Conservation (phyloP, 2,888 invertebrate species). For the Hedya salicella region DNA sequence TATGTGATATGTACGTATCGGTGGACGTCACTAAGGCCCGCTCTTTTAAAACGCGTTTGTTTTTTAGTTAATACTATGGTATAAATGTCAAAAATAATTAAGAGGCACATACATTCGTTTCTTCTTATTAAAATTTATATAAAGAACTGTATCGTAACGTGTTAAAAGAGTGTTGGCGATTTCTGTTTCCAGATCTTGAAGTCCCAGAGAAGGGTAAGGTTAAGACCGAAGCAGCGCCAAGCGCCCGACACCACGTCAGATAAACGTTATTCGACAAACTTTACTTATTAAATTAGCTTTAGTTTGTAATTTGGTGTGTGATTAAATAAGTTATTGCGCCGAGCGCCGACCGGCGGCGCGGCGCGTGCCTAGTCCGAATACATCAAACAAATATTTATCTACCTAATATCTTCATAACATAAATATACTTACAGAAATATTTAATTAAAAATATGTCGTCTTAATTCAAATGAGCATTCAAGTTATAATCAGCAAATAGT, state of each 20-base stretch:
- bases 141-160: background rate
- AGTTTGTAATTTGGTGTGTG: constrained; percentile 82
- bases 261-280: constrained; percentile 73
- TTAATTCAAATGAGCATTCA: constrained; percentile 73
- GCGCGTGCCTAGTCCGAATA: constrained; percentile 83
- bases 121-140: no score
- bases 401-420: constrained; percentile 74
- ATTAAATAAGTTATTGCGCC: constrained; percentile 82
- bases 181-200: constrained; percentile 77
- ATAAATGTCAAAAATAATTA: no score
- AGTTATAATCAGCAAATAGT: constrained; percentile 47
- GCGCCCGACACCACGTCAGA: constrained; percentile 70
- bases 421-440: constrained; percentile 62
- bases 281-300: constrained; percentile 77
- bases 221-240: constrained; percentile 65
- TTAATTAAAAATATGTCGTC: constrained; percentile 77
- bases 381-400: constrained; percentile 80
- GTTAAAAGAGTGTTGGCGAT: constrained; percentile 43
- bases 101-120: no score
- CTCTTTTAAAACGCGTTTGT: no score
- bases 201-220: constrained; percentile 61
- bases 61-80: no score
- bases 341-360: constrained; percentile 71
- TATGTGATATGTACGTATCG: no score
- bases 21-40: no score